Evolutionary conservation across 92 coral and sea anemone species (phyloP), one percentile per base, ranked within the genome.

Genomic region (Phenganax stokvisi): DNA sequence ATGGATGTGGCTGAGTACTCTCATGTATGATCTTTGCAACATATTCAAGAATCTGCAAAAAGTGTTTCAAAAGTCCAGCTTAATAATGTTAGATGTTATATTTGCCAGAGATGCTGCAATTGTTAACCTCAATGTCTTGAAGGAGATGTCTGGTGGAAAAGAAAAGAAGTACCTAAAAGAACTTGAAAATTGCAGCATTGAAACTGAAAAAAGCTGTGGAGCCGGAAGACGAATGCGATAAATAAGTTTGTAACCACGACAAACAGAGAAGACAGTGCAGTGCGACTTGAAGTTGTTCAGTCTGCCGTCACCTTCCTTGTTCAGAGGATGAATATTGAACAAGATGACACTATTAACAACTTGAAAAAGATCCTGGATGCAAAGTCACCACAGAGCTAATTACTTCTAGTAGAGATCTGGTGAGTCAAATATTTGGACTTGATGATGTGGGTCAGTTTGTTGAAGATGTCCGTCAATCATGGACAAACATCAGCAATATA

Each of bases 31-130:
- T 64, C 31, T 64, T 64, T 64, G 70, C 31, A 64, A 64, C 47
- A 64, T 64, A 64, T 64, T 64, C 70, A 64, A 64, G 30, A 64
- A 64, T 64, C 70, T 64, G 37, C 70, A 64, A 64, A 59, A 64
- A 64, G 70, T 64, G 37, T 64, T 64, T 64, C 70, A 64, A 64
- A 64, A 64, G 70, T 64, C 70, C 37, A 64, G 30, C 51, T 64
- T 64, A 64, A 64, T 64, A 64, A 8, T 64, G 70, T 64, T 64
- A 17, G 70, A 64, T 64, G 47, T 64, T 28, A 64, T 64, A 64
- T 64, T 51, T 64, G 70, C 70, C 70, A 64, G 70, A 64, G 70
- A 64, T 64, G 31, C 70, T 64, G 70, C 70, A 64, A 64, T 64
- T 64, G 70, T 64, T 64, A 64, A 64, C 70, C 30, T 64, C 70